Evolutionary conservation across 2,888 invertebrate genomes (phyloP).

Genomic region (Sisyra terminalis): DNA sequence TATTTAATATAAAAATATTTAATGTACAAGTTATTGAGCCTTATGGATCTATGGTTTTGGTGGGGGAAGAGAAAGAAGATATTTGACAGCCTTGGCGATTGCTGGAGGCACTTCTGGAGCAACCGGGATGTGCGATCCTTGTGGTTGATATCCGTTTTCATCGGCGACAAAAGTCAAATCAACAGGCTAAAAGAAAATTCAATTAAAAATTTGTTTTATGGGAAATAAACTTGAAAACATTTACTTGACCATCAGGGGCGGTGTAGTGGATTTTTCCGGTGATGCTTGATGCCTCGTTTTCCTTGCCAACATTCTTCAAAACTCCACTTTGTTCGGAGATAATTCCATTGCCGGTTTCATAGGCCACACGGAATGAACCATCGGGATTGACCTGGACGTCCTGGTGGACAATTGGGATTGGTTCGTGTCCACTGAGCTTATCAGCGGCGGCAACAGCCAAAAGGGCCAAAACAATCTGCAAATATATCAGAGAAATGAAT

Average conservation of each 20-base stretch:
- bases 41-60: no score
- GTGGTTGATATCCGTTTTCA: conserved; percentile 9
- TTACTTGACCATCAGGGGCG: conserved; percentile 27
- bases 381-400: conserved; percentile 28
- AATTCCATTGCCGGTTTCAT: conserved; percentile 37
- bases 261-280: conserved; percentile 31
- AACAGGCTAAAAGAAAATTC: not conserved
- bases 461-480: conserved; percentile 17
- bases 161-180: conserved; percentile 3
- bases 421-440: conserved; percentile 16
- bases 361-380: conserved; percentile 29
- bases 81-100: conserved; percentile 5
- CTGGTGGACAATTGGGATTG: conserved; percentile 20
- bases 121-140: conserved; percentile 5
- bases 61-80: not conserved
- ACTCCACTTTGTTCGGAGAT: conserved; percentile 24
- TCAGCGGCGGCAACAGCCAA: conserved; percentile 17
- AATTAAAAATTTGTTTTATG: not conserved
- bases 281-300: conserved; percentile 24
- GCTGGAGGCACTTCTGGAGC: conserved; percentile 5
- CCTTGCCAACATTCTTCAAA: conserved; percentile 20
- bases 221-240: not conserved
- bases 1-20: no score
- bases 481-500: conserved; percentile 17
- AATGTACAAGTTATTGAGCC: no score